A percentile compares a stretch with the other conserved stretches of the same genome.
These are phyloP conservation scores for Salvator merianae DNA, from an alignment of 2,113 vertebrate genomes.

Conservation along the genomic window DNA sequence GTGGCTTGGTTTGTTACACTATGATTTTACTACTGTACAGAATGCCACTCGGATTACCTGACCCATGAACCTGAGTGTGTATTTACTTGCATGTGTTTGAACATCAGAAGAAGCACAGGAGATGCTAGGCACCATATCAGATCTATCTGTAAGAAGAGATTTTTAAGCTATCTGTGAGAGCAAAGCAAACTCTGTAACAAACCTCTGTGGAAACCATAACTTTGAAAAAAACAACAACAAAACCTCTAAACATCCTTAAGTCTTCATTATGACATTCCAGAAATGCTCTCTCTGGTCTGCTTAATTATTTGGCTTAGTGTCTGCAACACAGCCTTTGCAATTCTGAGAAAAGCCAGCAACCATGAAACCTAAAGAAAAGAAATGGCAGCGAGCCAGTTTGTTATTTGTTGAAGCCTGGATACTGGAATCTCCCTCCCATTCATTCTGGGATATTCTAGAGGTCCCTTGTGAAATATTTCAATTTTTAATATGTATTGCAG, in stretches of 20 bases:
- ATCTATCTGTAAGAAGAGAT: not conserved
- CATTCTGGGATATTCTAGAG: not conserved
- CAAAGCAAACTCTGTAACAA: not conserved
- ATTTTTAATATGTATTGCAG: constrained; percentile 32
- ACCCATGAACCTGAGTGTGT: not conserved
- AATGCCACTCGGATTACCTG: not conserved
- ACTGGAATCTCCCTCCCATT: not conserved
- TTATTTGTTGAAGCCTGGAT: not conserved
- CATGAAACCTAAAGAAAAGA: not conserved
- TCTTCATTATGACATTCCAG: constrained; percentile 20
- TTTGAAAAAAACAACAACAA: not conserved
- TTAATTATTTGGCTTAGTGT: not conserved
- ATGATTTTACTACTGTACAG: not conserved
- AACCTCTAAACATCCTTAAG: constrained; percentile 14
- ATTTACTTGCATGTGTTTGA: not conserved
- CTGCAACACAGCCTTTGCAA: not conserved
- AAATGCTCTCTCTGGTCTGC: not conserved
- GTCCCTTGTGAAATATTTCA: not conserved
- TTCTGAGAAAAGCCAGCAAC: not conserved
- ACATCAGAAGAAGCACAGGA: not conserved
- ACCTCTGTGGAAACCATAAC: not conserved
- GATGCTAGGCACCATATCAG: not conserved
- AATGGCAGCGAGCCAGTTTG: not conserved
- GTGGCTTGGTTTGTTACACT: not conserved
- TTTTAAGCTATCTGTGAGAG: not conserved